Evolutionary conservation across 1,140 invertebrate genomes (phyloP), one percentile per base, ranked within the genome.

Genomic region (Nasonia vitripennis): DNA sequence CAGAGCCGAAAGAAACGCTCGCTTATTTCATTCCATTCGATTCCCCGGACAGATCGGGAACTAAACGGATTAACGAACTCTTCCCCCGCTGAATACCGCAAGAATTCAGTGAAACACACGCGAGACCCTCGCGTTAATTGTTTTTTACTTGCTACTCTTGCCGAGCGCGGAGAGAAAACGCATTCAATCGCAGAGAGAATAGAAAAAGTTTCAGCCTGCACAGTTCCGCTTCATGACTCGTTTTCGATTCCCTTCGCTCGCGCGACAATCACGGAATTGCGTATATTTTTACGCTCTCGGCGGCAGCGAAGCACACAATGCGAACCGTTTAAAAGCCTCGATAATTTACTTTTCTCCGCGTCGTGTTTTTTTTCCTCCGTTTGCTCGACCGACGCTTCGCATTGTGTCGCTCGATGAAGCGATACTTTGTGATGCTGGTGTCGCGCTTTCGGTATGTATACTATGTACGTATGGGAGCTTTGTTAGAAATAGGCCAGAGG

Each of bases 341-440:
- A 80, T 80, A 70, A 80, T 70, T 80, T 80, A 45, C 37, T 80
- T 70, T 70, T 41, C 11, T 45, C 14, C 0, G n/a, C 62, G 14
- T 67, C 62, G 14, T 67, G 62, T 67, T n/a, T 45, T 17, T 17
- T 55, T 10, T 55, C 4, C 34, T n/a, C 6, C n/a, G 17, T 62
- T 62, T n/a, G 6, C 20, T 62, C 55, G 55, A 62, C 2, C 55
- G 17, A 1, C 20, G 20, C 17, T 20, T 17, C 20, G 17, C n/a
- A 20, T 17, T 62, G 55, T n/a, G 55, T 62, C 17, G 17, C 55
- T 62, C 20, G 55, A 62, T n/a, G 17, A 62, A n/a, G 17, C 2
- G 55, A 62, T 62, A 62, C 55, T n/a, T 62, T n/a, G 17, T 20
- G 34, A 37, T 37, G 34, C 34, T 3, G 34, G 34, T 37, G 34